Evolutionary conservation across 2,888 invertebrate genomes (phyloP).

Genomic region (Apotomis betuletana): DNA sequence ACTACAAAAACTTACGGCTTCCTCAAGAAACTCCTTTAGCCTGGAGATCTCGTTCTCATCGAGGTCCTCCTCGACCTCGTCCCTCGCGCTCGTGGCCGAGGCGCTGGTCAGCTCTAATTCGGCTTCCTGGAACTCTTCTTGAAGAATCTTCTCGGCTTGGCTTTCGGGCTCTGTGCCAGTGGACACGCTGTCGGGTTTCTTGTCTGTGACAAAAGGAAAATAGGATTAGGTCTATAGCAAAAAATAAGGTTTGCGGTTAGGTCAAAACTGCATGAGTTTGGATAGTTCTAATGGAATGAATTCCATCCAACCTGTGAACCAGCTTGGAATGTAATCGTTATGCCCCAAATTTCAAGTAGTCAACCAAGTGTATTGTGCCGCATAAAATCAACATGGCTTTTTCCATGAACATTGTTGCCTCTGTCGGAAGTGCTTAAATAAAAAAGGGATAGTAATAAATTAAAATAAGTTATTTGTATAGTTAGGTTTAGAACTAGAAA

Average conservation of each 20-base stretch:
- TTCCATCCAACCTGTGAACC: too few relatives aligned
- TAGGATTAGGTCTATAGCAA: not conserved
- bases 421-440: too few relatives aligned
- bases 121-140: slow-evolving; percentile 57
- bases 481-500: too few relatives aligned
- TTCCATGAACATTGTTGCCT: too few relatives aligned
- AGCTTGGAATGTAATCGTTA: too few relatives aligned
- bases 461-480: too few relatives aligned
- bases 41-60: slow-evolving; percentile 70
- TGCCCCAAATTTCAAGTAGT: too few relatives aligned
- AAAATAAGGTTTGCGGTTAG: not conserved
- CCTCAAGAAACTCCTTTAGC: slow-evolving; percentile 75
- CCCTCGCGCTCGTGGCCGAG: slow-evolving; percentile 62
- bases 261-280: too few relatives aligned
- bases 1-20: slow-evolving; percentile 61
- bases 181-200: slow-evolving; percentile 67
- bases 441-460: too few relatives aligned
- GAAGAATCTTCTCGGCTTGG: slow-evolving; percentile 53
- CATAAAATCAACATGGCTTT: too few relatives aligned
- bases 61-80: slow-evolving; percentile 69
- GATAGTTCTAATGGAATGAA: too few relatives aligned
- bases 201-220: slow-evolving; percentile 55
- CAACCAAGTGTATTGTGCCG: too few relatives aligned
- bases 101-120: slow-evolving; percentile 62
- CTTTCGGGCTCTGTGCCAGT: slow-evolving; percentile 61